These are phyloP conservation scores for Athripsodes cinereus DNA, from an alignment of 2,888 invertebrate genomes.

Conservation along the genomic window DNA sequence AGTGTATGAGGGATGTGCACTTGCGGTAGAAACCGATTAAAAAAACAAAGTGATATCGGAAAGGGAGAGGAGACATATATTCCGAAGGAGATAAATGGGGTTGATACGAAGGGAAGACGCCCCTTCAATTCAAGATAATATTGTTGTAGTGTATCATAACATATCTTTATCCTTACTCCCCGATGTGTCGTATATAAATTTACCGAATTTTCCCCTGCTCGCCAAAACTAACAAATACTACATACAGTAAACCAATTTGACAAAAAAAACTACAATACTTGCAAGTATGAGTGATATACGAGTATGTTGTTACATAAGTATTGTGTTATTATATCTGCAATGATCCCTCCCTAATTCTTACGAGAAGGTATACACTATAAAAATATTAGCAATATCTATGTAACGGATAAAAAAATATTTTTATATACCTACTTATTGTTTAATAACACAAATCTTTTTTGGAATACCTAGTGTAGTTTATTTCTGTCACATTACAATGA, in stretches of 20 bases:
- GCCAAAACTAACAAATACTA: neutral
- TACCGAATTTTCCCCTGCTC: neutral
- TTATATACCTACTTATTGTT: too few species aligned
- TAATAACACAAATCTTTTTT: too few species aligned
- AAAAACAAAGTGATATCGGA: neutral
- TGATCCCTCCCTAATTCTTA: too few species aligned
- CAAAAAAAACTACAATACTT: neutral
- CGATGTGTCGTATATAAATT: constrained; percentile 1
- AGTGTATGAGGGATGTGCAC: neutral
- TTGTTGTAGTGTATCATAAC: neutral
- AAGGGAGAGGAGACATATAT: neutral
- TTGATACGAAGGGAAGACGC: neutral
- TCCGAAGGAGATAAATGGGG: neutral
- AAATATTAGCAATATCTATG: too few species aligned
- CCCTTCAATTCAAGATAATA: neutral
- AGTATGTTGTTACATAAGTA: too few species aligned
- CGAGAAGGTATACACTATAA: too few species aligned
- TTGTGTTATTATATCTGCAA: too few species aligned
- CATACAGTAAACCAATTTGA: neutral
- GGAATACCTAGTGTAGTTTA: too few species aligned
- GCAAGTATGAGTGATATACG: too few species aligned
- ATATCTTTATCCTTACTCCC: neutral
- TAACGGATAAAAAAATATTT: too few species aligned
- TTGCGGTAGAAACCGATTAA: neutral
- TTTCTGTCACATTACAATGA: too few species aligned